phyloP scores from a whole-genome alignment of 1,140 invertebrate species.

The Cydia strobilella region DNA sequence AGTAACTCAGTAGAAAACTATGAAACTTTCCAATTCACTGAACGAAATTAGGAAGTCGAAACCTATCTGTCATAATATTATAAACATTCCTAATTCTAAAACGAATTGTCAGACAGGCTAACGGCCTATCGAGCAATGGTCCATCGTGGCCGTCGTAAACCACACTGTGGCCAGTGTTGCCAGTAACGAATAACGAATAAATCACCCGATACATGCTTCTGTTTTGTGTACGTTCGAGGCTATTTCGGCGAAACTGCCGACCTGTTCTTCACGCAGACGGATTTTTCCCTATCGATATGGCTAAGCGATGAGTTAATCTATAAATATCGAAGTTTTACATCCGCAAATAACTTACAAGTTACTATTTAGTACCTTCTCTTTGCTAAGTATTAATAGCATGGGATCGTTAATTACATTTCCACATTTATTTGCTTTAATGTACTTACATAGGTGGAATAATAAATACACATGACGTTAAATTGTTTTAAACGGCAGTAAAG shows the following conservation, averaged over 20 bases:
- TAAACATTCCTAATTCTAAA: not conserved
- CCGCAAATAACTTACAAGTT: not conserved
- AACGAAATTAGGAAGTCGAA: not conserved
- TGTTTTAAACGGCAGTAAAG: not conserved
- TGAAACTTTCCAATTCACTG: not conserved
- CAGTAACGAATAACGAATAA: constrained; percentile 72
- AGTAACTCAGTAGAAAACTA: not conserved
- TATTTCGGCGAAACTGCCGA: constrained; percentile 60
- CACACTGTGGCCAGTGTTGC: constrained; percentile 54
- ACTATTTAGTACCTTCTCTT: not conserved
- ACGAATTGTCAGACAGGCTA: not conserved
- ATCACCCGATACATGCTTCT: constrained; percentile 70
- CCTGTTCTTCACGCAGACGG: constrained; percentile 48
- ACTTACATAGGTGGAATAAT: not conserved
- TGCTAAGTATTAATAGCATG: not conserved
- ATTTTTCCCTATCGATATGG: constrained; percentile 69
- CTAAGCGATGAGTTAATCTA: constrained; percentile 46
- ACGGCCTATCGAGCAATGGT: constrained; percentile 33
- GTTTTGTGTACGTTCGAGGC: constrained; percentile 72
- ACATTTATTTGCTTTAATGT: constrained; percentile 23
- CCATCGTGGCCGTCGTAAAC: constrained; percentile 57
- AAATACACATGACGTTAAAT: not conserved
- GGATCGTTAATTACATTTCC: not conserved
- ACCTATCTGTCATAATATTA: not conserved
- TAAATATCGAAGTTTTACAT: constrained; percentile 14